A percentile compares a stretch with the other conserved stretches of the same genome.
Conservation (phyloP, 1,140 invertebrate genomes). For the Brachionus manjavacas region DNA sequence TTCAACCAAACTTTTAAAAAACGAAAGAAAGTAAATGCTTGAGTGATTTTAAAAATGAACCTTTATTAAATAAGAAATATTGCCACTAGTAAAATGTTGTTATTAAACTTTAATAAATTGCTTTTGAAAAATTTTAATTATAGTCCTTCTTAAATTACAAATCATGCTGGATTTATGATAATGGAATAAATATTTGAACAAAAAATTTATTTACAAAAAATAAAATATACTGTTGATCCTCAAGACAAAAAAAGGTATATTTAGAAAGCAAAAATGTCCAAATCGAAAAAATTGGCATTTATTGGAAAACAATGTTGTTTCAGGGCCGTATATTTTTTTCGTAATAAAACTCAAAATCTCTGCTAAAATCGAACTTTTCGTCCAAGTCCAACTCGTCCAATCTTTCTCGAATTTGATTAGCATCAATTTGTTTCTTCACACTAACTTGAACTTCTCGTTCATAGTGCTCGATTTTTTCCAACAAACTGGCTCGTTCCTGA, state of each 20-base stretch:
- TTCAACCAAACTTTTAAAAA: too few species aligned
- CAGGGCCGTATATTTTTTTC: background rate
- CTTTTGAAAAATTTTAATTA: too few species aligned
- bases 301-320: background rate
- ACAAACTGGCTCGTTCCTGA: conserved; percentile 27
- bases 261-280: background rate
- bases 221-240: background rate
- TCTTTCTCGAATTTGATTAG: background rate
- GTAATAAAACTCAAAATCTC: conserved; percentile 36
- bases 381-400: conserved; percentile 15
- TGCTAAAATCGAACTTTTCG: background rate
- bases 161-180: too few species aligned
- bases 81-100: too few species aligned
- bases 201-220: background rate
- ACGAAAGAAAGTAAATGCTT: too few species aligned
- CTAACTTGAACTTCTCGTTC: conserved; percentile 23
- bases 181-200: background rate
- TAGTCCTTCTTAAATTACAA: too few species aligned
- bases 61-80: too few species aligned
- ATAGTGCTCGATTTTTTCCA: conserved; percentile 40
- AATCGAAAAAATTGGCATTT: background rate
- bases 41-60: too few species aligned
- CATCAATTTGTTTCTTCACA: background rate
- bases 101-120: too few species aligned
- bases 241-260: background rate